Percentiles rank a stretch among this genome's conserved stretches.
Conservation (phyloP, 2,888 invertebrate species). For the Deroplatys truncata region DNA sequence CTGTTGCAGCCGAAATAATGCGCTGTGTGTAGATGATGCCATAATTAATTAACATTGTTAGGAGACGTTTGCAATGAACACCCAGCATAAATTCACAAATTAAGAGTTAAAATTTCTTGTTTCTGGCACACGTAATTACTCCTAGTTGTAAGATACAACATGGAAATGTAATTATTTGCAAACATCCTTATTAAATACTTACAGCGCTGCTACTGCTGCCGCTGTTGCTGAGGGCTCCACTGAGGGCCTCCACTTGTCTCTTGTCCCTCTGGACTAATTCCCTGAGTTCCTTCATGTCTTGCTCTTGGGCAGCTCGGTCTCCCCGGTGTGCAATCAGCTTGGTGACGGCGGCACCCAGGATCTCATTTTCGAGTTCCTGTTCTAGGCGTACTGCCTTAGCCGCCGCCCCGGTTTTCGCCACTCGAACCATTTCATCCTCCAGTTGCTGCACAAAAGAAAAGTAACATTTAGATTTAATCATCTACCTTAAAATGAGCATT, state of each 20-base stretch:
- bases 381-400: constrained; percentile 28
- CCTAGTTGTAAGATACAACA: too few species aligned
- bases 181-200: not conserved
- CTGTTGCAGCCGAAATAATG: too few species aligned
- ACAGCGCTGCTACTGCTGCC: not conserved
- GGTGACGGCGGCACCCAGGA: constrained; percentile 22
- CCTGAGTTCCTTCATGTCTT: constrained; percentile 20
- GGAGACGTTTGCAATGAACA: too few species aligned
- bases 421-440: constrained; percentile 23
- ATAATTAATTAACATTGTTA: too few species aligned
- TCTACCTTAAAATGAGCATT: too few species aligned
- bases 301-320: constrained; percentile 8
- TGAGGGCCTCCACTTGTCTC: constrained; percentile 22
- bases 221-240: constrained; percentile 15
- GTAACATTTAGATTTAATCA: not conserved
- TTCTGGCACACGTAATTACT: too few species aligned
- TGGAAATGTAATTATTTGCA: too few species aligned
- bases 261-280: constrained; percentile 28
- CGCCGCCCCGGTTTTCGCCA: constrained; percentile 21
- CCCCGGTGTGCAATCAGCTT: constrained; percentile 23
- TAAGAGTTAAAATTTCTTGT: too few species aligned
- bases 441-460: constrained; percentile 26
- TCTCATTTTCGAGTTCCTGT: constrained; percentile 30
- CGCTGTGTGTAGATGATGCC: too few species aligned
- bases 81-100: too few species aligned